Conservation (phyloP, 2,888 invertebrate genomes). For the Operophtera brumata region DNA sequence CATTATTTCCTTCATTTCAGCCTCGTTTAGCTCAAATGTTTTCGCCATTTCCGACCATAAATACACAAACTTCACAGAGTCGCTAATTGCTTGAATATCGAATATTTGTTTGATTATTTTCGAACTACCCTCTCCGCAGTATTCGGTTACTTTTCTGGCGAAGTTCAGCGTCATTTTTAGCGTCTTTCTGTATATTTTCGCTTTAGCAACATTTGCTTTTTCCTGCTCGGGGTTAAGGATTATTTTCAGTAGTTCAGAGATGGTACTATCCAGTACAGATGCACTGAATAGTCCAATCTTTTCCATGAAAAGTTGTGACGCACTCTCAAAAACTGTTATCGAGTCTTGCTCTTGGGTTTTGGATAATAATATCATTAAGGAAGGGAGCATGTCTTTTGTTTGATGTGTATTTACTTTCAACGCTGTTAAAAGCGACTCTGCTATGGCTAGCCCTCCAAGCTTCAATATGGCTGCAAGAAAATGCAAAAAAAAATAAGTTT, state of each 20-base stretch:
- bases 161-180: constrained; percentile 30
- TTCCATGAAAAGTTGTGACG: constrained; percentile 42
- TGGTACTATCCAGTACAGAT: constrained; percentile 22
- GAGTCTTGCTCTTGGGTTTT: constrained; percentile 35
- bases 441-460: constrained; percentile 47
- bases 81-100: constrained; percentile 12
- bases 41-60: constrained; percentile 29
- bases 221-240: constrained; percentile 9
- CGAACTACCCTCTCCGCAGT: background rate
- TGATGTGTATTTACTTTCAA: constrained; percentile 49
- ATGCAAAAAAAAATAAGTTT: too few species aligned
- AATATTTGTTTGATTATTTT: constrained; percentile 7
- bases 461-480: constrained; percentile 46
- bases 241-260: constrained; percentile 24
- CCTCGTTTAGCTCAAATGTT: constrained; percentile 28
- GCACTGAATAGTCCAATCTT: constrained; percentile 49
- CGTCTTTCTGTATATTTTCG: constrained; percentile 27
- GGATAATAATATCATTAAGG: constrained; percentile 37
- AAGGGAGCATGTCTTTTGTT: constrained; percentile 42
- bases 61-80: constrained; percentile 24
- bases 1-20: constrained; percentile 28
- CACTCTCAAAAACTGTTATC: constrained; percentile 36
- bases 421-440: constrained; percentile 41
- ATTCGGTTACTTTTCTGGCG: constrained; percentile 26
- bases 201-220: constrained; percentile 3